A percentile compares a stretch with the other conserved stretches of the same genome.
These are phyloP conservation scores for Asobara japonica DNA, from an alignment of 1,140 invertebrate genomes.

Conservation along the genomic window DNA sequence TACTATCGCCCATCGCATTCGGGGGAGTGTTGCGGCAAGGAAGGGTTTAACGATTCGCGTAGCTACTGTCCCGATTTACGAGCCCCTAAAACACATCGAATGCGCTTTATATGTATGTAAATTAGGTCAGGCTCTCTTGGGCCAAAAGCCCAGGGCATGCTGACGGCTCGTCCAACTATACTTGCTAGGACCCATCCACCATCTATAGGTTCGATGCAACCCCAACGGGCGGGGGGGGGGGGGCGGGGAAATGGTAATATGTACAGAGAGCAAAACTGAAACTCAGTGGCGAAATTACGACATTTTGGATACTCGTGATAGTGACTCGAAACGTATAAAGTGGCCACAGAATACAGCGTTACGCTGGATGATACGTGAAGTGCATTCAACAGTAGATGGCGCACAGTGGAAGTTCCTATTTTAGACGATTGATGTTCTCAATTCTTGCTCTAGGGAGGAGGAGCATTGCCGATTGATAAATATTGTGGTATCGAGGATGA, in stretches of 20 bases:
- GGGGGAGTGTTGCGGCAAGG: constrained; percentile 61
- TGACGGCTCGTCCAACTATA: constrained; percentile 31
- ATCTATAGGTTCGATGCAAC: constrained; percentile 22
- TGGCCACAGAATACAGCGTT: constrained; percentile 14
- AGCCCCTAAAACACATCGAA: constrained; percentile 67
- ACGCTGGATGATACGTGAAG: constrained; percentile 40
- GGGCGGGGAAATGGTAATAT: not conserved
- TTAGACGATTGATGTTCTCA: not conserved
- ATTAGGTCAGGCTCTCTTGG: constrained; percentile 63
- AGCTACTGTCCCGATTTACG: constrained; percentile 65
- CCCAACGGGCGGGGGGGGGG: not conserved
- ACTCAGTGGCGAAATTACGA: constrained; percentile 53
- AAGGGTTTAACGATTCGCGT: constrained; percentile 68
- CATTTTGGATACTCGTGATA: constrained; percentile 42
- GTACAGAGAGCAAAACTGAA: constrained; percentile 44
- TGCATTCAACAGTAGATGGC: constrained; percentile 31
- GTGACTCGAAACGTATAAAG: not conserved
- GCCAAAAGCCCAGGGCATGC: constrained; percentile 15
- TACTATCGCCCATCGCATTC: constrained; percentile 24
- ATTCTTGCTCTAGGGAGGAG: no score
- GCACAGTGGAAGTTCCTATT: not conserved
- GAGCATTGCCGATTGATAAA: no score
- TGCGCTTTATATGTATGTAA: constrained; percentile 68
- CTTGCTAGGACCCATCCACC: constrained; percentile 17
- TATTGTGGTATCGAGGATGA: no score